phyloP scores from a whole-genome alignment of 2,888 invertebrate genomes.

The Drosophila silvestris region DNA sequence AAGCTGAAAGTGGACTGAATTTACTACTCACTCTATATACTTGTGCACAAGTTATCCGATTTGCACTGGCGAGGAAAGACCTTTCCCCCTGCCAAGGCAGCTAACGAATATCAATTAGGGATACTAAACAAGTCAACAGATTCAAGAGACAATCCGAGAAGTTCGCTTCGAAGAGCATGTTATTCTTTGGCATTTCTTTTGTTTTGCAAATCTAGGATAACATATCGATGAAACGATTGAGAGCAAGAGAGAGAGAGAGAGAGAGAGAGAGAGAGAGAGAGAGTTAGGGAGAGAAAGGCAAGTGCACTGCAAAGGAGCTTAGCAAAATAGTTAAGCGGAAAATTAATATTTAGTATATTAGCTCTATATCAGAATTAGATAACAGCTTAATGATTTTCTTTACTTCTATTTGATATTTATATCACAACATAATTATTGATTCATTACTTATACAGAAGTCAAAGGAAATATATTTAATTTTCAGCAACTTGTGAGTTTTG shows the following conservation, averaged over 20 bases:
- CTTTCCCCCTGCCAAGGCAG: not conserved
- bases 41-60: slow-evolving; percentile 41
- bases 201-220: not conserved
- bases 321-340: not conserved
- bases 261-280: not conserved
- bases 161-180: not conserved
- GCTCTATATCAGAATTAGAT: not conserved
- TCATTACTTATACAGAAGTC: not conserved
- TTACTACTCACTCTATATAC: slow-evolving; percentile 2
- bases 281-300: not conserved
- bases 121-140: slow-evolving; percentile 26
- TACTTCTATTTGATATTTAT: not conserved
- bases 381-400: not conserved
- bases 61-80: slow-evolving; percentile 3
- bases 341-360: not conserved
- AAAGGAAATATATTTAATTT: not conserved
- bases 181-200: not conserved
- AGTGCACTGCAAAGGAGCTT: not conserved
- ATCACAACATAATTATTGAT: not conserved
- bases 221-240: not conserved
- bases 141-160: slow-evolving; percentile 9
- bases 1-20: slow-evolving; percentile 15
- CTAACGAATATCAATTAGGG: slow-evolving; percentile 45
- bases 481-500: not conserved
- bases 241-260: no score